Evolutionary conservation across 2,113 vertebrate genomes (phyloP).

Genomic region (Dinomys branickii): DNA sequence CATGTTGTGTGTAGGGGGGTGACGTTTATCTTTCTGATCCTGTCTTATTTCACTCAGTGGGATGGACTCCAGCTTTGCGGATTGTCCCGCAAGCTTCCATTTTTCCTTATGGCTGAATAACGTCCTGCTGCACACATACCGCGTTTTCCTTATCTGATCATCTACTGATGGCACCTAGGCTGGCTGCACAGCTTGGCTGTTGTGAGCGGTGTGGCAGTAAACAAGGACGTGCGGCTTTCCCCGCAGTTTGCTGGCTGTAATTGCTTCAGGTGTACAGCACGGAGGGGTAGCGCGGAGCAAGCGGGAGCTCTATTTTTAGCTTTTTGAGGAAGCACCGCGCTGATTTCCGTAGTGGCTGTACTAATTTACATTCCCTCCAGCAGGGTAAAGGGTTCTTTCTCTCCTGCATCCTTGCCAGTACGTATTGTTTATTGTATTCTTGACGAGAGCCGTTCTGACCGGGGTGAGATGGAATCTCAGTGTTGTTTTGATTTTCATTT

Average conservation of each 20-base stretch:
- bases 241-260: rapidly evolving
- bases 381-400: not conserved
- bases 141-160: not conserved
- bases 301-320: not conserved
- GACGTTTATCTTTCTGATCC: too few relatives aligned
- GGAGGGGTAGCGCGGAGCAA: not conserved
- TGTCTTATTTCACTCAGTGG: not conserved
- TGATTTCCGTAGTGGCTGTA: not conserved
- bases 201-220: not conserved
- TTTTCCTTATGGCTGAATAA: not conserved
- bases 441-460: not conserved
- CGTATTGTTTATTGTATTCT: not conserved
- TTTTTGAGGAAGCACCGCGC: not conserved
- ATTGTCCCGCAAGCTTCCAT: not conserved
- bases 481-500: not conserved
- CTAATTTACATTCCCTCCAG: not conserved
- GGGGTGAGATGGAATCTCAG: not conserved
- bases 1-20: too few relatives aligned
- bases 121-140: rapidly evolving
- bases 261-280: not conserved
- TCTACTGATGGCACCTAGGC: not conserved
- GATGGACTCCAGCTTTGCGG: not conserved
- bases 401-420: too few relatives aligned
- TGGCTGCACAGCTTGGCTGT: not conserved
- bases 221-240: not conserved